Evolutionary conservation across 2,113 vertebrate species (phyloP).

Genomic region (Calyptomena viridis): DNA sequence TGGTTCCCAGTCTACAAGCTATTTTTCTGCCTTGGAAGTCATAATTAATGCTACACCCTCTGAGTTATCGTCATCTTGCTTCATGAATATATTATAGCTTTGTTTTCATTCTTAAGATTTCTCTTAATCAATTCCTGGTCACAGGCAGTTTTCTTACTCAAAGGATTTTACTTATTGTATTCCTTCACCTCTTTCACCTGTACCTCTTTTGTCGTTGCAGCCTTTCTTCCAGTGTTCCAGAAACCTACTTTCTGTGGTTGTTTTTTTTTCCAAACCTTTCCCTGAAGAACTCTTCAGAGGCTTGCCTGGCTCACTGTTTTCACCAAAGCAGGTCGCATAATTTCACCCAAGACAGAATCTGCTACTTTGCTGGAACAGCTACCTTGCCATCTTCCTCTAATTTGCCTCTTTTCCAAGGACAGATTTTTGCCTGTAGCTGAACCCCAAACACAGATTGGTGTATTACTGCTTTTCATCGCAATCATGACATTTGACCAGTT

Average conservation of each 20-base stretch:
- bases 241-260: not conserved
- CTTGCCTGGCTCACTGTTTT: not conserved
- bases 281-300: not conserved
- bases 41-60: constrained; percentile 51
- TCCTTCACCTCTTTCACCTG: constrained; percentile 1
- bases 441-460: not conserved
- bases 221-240: constrained; percentile 12
- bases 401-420: not conserved
- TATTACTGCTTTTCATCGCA: not conserved
- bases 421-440: not conserved
- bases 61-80: constrained; percentile 32
- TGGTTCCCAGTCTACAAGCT: constrained; percentile 47
- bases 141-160: constrained; percentile 45
- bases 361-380: not conserved
- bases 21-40: constrained; percentile 50
- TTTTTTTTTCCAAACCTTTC: not conserved
- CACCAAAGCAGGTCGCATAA: not conserved
- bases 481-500: not conserved
- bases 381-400: not conserved
- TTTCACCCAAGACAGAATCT: not conserved
- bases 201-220: not conserved
- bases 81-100: constrained; percentile 54
- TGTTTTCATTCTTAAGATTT: constrained; percentile 52
- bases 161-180: constrained; percentile 27
- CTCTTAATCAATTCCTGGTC: constrained; percentile 21